These are phyloP conservation scores for Ochotona curzoniae DNA, from an alignment of 2,113 vertebrate genomes.

Conservation along the genomic window DNA sequence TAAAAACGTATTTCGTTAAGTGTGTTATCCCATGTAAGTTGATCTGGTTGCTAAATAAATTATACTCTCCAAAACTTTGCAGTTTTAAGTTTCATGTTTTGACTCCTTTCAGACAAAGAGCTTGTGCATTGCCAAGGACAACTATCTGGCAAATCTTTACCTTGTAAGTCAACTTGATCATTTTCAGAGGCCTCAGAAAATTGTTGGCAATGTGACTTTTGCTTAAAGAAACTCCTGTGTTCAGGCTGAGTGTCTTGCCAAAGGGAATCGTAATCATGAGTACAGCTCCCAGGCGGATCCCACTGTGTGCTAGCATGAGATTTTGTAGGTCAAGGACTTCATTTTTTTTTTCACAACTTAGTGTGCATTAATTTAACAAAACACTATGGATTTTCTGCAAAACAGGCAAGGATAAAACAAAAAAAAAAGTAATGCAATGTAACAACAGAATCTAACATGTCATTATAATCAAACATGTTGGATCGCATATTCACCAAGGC, in stretches of 20 bases:
- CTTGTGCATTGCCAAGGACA: neutral
- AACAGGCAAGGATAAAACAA: constrained; percentile 39
- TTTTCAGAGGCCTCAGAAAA: constrained; percentile 50
- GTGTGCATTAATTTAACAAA: neutral
- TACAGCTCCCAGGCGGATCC: neutral
- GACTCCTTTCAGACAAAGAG: constrained; percentile 20
- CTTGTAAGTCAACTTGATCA: constrained; percentile 53
- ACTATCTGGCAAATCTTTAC: constrained; percentile 40
- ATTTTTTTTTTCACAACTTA: constrained; percentile 15
- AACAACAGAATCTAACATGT: neutral
- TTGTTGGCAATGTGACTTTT: constrained; percentile 51
- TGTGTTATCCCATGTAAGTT: constrained; percentile 44
- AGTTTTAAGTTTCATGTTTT: constrained; percentile 38
- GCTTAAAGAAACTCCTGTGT: constrained; percentile 27
- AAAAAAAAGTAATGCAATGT: constrained; percentile 27
- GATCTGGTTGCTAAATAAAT: constrained; percentile 55
- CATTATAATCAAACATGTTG: neutral
- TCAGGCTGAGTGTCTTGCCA: constrained; percentile 31
- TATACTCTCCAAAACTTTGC: constrained; percentile 13
- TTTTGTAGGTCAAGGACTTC: constrained; percentile 36
- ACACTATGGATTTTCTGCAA: constrained; percentile 16
- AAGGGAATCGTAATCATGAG: constrained; percentile 29
- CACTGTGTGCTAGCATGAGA: neutral
- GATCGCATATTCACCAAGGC: neutral
- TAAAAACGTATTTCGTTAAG: constrained; percentile 54